Evolutionary conservation across 2,797 vertebrate genomes (phyloP).

Genomic region (Sebastes vulpes): DNA sequence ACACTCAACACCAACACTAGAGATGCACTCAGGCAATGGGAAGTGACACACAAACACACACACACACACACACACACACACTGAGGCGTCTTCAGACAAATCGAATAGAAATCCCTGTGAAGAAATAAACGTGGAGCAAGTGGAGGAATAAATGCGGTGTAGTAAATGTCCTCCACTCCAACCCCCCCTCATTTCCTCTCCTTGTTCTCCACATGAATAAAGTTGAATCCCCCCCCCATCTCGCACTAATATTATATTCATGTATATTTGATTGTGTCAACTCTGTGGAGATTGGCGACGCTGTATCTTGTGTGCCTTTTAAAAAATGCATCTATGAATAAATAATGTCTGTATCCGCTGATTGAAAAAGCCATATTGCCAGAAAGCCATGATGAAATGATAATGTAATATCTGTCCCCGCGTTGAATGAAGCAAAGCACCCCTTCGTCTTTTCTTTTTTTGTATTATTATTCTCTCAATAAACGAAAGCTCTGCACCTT

Average conservation of each 20-base stretch:
- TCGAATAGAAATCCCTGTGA: slow-evolving; percentile 30
- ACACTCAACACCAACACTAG: slow-evolving; percentile 22
- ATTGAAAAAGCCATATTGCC: slow-evolving; percentile 84
- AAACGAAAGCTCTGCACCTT: slow-evolving; percentile 57
- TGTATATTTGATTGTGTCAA: slow-evolving; percentile 79
- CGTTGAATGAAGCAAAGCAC: slow-evolving; percentile 78
- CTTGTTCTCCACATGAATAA: slow-evolving; percentile 59
- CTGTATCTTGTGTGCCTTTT: slow-evolving; percentile 82
- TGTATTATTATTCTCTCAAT: slow-evolving; percentile 25
- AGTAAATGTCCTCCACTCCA: slow-evolving; percentile 19
- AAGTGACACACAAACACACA: slow-evolving; percentile 5
- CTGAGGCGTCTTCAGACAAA: slow-evolving; percentile 22
- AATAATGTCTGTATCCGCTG: slow-evolving; percentile 80
- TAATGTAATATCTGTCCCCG: slow-evolving; percentile 80
- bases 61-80: slow-evolving; percentile 25
- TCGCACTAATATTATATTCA: slow-evolving; percentile 71
- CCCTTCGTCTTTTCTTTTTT: not conserved
- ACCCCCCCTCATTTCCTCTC: slow-evolving; percentile 14
- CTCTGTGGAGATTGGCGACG: slow-evolving; percentile 73
- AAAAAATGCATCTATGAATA: slow-evolving; percentile 82
- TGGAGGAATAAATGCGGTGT: slow-evolving; percentile 6
- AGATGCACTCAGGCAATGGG: not conserved
- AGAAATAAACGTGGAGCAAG: slow-evolving; percentile 25
- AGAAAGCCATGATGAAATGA: slow-evolving; percentile 86
- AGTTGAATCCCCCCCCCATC: slow-evolving; percentile 43